These are phyloP conservation scores for Drosophila acutilabella DNA, from an alignment of 2,888 invertebrate genomes.

Conservation along the genomic window DNA sequence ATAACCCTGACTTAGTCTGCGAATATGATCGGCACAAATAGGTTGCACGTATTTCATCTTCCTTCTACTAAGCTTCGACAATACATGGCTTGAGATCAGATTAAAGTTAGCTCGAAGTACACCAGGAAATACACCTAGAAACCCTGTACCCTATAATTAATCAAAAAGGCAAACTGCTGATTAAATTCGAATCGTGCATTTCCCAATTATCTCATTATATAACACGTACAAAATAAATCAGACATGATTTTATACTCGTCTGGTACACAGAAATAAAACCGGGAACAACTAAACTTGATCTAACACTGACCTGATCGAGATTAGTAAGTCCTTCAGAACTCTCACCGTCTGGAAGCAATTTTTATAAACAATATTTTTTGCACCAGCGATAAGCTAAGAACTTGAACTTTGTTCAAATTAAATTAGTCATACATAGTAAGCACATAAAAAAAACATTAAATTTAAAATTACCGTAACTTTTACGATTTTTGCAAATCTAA, in stretches of 20 bases:
- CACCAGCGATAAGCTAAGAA: neutral
- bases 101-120: neutral
- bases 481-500: neutral
- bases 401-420: slow-evolving; percentile 1
- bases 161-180: neutral
- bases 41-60: neutral
- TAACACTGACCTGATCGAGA: slow-evolving; percentile 7
- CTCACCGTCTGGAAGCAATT: neutral
- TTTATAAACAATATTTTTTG: neutral
- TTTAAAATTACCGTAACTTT: neutral
- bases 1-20: slow-evolving; percentile 14
- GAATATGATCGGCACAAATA: slow-evolving; percentile 1
- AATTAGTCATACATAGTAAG: slow-evolving; percentile 1
- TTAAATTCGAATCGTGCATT: neutral
- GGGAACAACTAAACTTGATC: neutral
- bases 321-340: neutral
- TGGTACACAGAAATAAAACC: neutral
- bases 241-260: neutral
- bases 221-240: neutral
- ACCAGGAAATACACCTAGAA: neutral
- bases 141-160: neutral
- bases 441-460: neutral
- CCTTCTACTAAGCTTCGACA: neutral
- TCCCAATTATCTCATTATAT: neutral
- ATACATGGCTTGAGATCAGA: neutral